Base-by-base conservation (phyloP, 2,888 invertebrate genomes). In the Carabus problematicus region DNA sequence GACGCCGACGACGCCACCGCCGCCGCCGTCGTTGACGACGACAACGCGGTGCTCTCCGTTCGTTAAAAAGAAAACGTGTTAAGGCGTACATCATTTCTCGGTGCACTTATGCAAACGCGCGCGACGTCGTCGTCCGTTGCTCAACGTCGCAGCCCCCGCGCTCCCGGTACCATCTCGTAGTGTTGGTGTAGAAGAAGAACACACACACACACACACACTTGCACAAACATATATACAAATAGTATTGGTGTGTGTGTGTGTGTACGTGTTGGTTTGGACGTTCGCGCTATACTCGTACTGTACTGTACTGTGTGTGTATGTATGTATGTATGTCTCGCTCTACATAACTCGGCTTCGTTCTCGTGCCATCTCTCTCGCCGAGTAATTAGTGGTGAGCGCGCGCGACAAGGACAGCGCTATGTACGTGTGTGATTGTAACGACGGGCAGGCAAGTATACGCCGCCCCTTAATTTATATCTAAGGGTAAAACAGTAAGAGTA, bases 401-500 rank as follows among this genome's bases (percentile, higher is more conserved):
- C n/a, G 55, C 29, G 68, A 68, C 61, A 68, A 55, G 45, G 68
- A 68, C 54, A 45, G 68, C 18, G 11, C 39, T 47, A 58, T 76
- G 77, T 79, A 79, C 80, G 81, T 76, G 75, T 81, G 81, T 81
- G 79, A 83, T 77, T 72, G 80, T 81, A 75, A 80, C 80, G 72
- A 79, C 76, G 72, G 42, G 78, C 82, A 52, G 19, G 52, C 79
- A 80, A 81, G 80, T 80, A 80, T 78, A 80, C 80, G 79, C 81
- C 81, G 82, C 82, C 81, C 82, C 82, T 81, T 82, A 81, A 82
- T 82, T 81, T 81, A 81, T 80, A 81, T 81, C 81, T 81, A 80
- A 81, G 81, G 81, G 81, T 81, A 81, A 82, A 82, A 82, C 81
- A 81, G 80, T 81, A 81, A 80, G 81, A 80, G 80, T 79, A 79